Evolutionary conservation across 1,140 invertebrate genomes (phyloP), one percentile per base, ranked within the genome.

Genomic region (Drosophila pruinosa): DNA sequence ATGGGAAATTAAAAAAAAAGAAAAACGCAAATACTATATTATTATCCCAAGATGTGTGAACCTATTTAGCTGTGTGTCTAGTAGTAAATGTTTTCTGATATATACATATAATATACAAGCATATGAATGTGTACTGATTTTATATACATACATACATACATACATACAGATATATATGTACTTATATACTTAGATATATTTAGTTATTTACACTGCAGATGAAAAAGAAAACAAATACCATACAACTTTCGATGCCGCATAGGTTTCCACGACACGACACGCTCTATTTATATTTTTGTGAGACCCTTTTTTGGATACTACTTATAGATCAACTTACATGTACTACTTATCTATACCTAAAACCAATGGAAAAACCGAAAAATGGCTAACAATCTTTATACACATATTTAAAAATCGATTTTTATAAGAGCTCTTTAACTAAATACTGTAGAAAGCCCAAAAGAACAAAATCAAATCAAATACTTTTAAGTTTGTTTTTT

Each of bases 121-220:
- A 78, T 52, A 62, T 83, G 38, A 72, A 83, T 86, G 81, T 85
- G 80, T 85, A 85, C 80, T 85, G 75, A 88, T 78, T 82, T 88
- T 88, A 86, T 86, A 82, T 74, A 86, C 41, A 75, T 52, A 15
- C 10, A 12, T 34, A 34, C n/a, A n/a, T n/a, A n/a, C n/a, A 45
- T 24, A 47, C 21, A 83, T 83, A 78, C 10, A 22, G 19, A 45
- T 53, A 63, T 57, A 72, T 79, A 75, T 67, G 62, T 68, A 70
- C 39, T 41, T 63, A 58, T 36, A 58, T 57, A 63, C 65, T 39
- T 45, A 70, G 38, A 67, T 70, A 72, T 47, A 59, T 75, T 78
- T 83, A 53, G 61, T 83, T 82, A 41, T 74, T 62, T 74, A 77
- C 69, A 75, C 64, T 31, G 57, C 47, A 59, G 31, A 12, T 34